Conservation (phyloP, 2,113 vertebrate genomes). For the Phaethornis superciliosus region DNA sequence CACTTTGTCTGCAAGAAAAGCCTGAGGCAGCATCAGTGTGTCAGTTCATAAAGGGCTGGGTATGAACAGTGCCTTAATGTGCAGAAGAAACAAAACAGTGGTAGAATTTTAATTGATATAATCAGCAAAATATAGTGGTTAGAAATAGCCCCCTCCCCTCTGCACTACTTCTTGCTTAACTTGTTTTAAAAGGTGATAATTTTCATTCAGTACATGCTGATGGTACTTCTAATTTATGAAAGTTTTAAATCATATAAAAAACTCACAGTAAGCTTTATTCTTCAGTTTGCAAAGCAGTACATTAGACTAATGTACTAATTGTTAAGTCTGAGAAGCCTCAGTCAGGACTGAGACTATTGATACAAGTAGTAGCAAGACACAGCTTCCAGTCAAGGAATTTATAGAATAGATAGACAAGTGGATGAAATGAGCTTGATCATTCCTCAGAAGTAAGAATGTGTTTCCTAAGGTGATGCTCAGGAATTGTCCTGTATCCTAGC, state of each 20-base stretch:
- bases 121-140: not conserved
- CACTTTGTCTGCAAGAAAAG: slow-evolving; percentile 9
- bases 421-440: not conserved
- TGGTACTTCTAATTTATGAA: not conserved
- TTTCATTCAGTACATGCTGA: not conserved
- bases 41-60: not conserved
- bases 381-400: not conserved
- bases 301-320: not conserved
- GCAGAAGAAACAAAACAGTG: not conserved
- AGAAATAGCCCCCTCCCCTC: not conserved
- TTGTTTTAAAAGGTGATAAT: not conserved
- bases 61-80: not conserved
- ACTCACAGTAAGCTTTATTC: not conserved
- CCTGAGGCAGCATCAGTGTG: not conserved
- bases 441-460: not conserved
- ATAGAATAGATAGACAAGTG: not conserved
- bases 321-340: not conserved
- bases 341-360: not conserved
- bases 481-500: not conserved
- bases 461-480: not conserved
- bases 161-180: not conserved
- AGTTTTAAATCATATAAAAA: not conserved
- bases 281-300: not conserved
- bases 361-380: not conserved
- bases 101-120: not conserved